Conservation (phyloP, 2,797 vertebrate species). For the Eulemur coronatus region DNA sequence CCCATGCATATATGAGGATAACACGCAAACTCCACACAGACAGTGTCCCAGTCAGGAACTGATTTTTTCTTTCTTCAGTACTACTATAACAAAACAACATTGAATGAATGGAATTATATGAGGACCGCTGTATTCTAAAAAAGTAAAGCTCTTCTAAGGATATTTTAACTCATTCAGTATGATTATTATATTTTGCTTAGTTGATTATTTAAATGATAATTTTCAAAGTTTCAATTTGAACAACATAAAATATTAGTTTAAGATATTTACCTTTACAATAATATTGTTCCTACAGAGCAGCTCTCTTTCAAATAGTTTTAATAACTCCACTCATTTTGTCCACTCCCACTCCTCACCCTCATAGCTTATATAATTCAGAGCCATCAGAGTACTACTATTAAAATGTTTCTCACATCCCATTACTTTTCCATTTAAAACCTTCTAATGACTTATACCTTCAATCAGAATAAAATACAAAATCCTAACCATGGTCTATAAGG, state of each 20-base stretch:
- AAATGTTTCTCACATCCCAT: background rate
- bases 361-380: constrained; percentile 18
- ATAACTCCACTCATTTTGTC: background rate
- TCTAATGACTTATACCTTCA: background rate
- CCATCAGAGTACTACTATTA: background rate
- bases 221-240: constrained; percentile 22
- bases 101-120: background rate
- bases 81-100: background rate
- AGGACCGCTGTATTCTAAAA: background rate
- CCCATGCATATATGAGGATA: background rate
- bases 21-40: background rate
- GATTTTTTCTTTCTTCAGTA: background rate
- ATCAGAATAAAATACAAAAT: background rate
- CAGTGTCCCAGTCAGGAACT: background rate
- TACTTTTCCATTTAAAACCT: background rate
- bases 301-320: background rate
- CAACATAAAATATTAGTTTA: background rate
- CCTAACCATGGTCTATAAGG: background rate
- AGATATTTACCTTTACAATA: background rate
- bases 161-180: background rate
- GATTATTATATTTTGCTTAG: background rate
- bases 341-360: background rate
- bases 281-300: background rate
- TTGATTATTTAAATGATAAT: background rate
- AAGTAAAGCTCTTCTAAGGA: background rate